Conservation (phyloP, 2,113 vertebrate species). For the Rana temporaria region DNA sequence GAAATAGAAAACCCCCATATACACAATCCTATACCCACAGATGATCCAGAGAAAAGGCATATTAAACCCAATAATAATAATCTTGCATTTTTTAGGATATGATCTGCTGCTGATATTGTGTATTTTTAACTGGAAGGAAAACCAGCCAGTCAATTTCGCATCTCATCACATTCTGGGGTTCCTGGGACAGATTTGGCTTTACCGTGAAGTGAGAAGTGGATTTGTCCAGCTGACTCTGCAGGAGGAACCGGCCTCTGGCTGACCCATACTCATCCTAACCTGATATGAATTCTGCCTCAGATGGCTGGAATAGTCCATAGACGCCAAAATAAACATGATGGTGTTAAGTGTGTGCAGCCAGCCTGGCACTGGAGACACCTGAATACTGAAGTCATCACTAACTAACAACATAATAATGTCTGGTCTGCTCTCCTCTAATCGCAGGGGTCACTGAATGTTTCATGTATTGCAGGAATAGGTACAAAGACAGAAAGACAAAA, state of each 20-base stretch:
- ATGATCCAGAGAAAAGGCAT: too few species aligned
- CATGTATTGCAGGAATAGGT: too few species aligned
- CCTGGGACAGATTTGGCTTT: background rate
- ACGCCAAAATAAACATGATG: too few species aligned
- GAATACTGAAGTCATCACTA: background rate
- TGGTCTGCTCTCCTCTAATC: background rate
- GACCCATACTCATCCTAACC: background rate
- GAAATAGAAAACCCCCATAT: too few species aligned
- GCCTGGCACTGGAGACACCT: background rate
- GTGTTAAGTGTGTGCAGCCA: too few species aligned
- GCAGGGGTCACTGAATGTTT: background rate
- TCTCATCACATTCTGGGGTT: background rate
- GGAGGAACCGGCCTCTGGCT: background rate
- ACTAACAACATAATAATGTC: background rate
- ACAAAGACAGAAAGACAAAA: too few species aligned
- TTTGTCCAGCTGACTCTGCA: background rate
- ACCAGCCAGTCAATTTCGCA: too few species aligned
- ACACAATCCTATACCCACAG: too few species aligned
- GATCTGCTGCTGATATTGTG: too few species aligned
- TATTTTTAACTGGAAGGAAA: too few species aligned
- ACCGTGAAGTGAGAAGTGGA: background rate
- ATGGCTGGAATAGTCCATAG: background rate
- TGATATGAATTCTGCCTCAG: background rate
- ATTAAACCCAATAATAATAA: too few species aligned
- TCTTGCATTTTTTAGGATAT: too few species aligned